Conservation (phyloP, 1,140 invertebrate genomes). For the Aphaenogaster floridana region DNA sequence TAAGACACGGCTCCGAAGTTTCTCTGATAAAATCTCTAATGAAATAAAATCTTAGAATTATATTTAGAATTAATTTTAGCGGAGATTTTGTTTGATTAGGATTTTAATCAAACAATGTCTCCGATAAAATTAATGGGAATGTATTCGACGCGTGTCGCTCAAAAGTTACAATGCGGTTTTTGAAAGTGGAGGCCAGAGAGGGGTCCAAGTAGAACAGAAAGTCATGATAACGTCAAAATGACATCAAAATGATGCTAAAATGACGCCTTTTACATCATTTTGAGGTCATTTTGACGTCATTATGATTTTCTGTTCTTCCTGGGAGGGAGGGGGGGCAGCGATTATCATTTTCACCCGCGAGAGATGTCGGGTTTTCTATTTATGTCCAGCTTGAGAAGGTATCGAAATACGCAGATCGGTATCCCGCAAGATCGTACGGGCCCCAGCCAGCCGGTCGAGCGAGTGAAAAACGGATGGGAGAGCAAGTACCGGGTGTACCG, state of each 20-base stretch:
- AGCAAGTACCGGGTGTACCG: slow-evolving; percentile 73
- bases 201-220: too few relatives aligned
- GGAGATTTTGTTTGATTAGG: too few relatives aligned
- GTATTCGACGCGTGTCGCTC: not conserved
- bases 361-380: slow-evolving; percentile 72
- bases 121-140: not conserved
- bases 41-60: not conserved
- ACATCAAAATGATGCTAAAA: too few relatives aligned
- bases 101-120: not conserved
- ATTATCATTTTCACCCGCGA: slow-evolving; percentile 36
- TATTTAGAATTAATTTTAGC: too few relatives aligned
- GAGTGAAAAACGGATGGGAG: slow-evolving; percentile 79
- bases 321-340: too few relatives aligned
- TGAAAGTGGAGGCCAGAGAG: not conserved
- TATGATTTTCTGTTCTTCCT: too few relatives aligned
- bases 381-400: slow-evolving; percentile 70
- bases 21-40: not conserved
- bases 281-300: too few relatives aligned
- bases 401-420: slow-evolving; percentile 78
- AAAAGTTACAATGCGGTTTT: not conserved
- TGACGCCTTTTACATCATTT: too few relatives aligned
- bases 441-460: slow-evolving; percentile 76
- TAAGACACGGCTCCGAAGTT: not conserved
- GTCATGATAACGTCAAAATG: too few relatives aligned
- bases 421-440: slow-evolving; percentile 73